Base-by-base conservation (phyloP, 2,113 vertebrate genomes). In the Mastomys natalensis region DNA sequence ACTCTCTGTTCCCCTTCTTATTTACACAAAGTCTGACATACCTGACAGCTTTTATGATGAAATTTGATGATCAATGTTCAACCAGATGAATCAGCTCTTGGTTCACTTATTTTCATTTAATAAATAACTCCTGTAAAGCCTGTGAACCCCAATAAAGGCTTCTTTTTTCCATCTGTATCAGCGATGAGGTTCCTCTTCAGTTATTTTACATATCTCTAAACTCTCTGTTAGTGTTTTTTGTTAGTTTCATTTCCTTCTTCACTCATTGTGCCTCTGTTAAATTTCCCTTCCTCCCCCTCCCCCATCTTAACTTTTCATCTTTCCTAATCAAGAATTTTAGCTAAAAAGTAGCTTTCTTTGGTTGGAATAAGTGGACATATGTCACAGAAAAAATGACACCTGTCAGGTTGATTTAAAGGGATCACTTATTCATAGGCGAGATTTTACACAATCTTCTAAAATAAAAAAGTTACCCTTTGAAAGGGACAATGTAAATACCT, bases 81-180 rank as follows among this genome's bases (percentile, higher is more conserved):
- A 9, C 37, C 7, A 68, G 12, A 37, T 43, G 4, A 58, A 68
- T 81, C 45, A 70, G 19, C 43, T n/a, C 74, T 37, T 31, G 10
- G 9, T 48, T 81, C 6, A 72, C 15, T 4, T 8, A 48, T 1
- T 70, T 7, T 93, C 21, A 16, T 70, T n/a, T 80, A 45, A 72
- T 19, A 4, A 2, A 60, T 10, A 31, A n/a, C 13, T 55, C 0
- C 53, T 81, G 31, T 0, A 72, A 31, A n/a, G 12, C 21, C 22
- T 34, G 26, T 11, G 19, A 26, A 29, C 7, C 12, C 17, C 31
- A n/a, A 48, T 22, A 29, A n/a, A 62, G 17, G 2, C 8, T 7
- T 29, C 60, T 64, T 21, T 1, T 76, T 4, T 16, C 3, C 40
- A 3, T 62, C 5, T 7, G 19, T 4, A 9, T n/a, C 5, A n/a